phyloP scores from a whole-genome alignment of 92 coral and sea anemone genomes.

The Anthopleura xanthogrammica region DNA sequence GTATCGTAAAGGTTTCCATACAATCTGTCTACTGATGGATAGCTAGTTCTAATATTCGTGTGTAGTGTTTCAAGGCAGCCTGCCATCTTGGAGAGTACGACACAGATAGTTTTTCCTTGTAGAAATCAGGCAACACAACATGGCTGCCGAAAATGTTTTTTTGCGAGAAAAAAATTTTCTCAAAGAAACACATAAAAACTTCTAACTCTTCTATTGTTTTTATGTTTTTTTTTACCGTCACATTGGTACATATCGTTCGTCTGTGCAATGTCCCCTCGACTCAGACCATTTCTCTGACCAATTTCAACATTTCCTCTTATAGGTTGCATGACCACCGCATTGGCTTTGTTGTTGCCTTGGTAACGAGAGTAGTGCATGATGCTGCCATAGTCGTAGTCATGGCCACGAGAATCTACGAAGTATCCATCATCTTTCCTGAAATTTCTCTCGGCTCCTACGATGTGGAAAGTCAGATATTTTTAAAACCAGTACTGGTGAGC shows the following conservation, averaged over 20 bases:
- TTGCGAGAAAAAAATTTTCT: too few species aligned
- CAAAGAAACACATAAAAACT: too few species aligned
- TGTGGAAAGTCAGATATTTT: not conserved
- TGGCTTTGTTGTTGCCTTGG: slow-evolving; percentile 56
- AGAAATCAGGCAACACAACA: not conserved
- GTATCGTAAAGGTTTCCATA: too few species aligned
- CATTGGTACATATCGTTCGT: slow-evolving; percentile 68
- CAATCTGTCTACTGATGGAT: too few species aligned
- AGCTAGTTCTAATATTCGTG: too few species aligned
- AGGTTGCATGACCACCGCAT: slow-evolving; percentile 49
- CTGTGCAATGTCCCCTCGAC: slow-evolving; percentile 62
- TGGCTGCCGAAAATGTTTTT: too few species aligned
- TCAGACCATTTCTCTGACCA: slow-evolving; percentile 66
- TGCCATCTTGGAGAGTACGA: too few species aligned
- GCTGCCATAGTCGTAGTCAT: slow-evolving; percentile 63
- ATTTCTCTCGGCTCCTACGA: slow-evolving; percentile 10
- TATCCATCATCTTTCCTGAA: slow-evolving; percentile 13
- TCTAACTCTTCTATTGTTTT: too few species aligned
- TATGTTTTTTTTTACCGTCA: slow-evolving; percentile 7
- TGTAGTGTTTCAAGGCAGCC: too few species aligned
- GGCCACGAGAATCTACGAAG: slow-evolving; percentile 50
- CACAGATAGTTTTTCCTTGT: not conserved
- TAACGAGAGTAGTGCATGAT: slow-evolving; percentile 82
- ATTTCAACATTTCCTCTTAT: slow-evolving; percentile 29
- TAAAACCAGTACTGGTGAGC: too few species aligned